Evolutionary conservation across 2,888 invertebrate species (phyloP), one percentile per base, ranked within the genome.

Genomic region (Troides aeacus): DNA sequence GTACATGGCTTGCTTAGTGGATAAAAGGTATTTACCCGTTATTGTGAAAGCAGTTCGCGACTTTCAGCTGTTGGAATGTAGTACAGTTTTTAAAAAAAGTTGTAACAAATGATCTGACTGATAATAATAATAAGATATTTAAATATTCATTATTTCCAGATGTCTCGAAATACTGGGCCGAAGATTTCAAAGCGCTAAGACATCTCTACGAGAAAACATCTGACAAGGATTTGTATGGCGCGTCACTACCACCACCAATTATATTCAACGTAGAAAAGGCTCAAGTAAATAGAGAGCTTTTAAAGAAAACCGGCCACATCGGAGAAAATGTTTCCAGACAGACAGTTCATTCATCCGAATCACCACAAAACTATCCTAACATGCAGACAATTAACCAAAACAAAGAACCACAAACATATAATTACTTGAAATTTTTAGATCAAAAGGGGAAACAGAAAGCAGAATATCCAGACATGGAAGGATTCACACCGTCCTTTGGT

Each of bases 171-270:
- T 90, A 89, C 75, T 91, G 89, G 91, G 84, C 87, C 2, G 90
- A 92, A 56, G 90, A 92, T 73, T 87, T 85, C 76, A 92, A 89
- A 73, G 79, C 86, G 1, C 89, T 91, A 72, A 88, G 89, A 60
- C 87, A 90, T 74, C 78, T 92, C 6, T 92, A 91, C 73, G 90
- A 90, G 0, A 90, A 84, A 75, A 92, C 91, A 2, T 92, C 91
- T 0, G 92, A 92, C 73, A 88, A 81, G 69, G 85, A 91, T 0
- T 79, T 92, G 0, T 92, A 86, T 57, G 88, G 89, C 6, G 81
- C 76, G 0, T 80, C 80, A 0, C 72, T 91, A 24, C 90, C 89
- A 7, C 79, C 88, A 0, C 75, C 74, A 63, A 71, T 83, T 7
- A 79, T 72, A 2, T 82, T 79, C 59, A 77, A 77, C 17, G 63